Evolutionary conservation across 2,888 invertebrate species (phyloP), one percentile per base, ranked within the genome.

Genomic region (Gortyna flavago): DNA sequence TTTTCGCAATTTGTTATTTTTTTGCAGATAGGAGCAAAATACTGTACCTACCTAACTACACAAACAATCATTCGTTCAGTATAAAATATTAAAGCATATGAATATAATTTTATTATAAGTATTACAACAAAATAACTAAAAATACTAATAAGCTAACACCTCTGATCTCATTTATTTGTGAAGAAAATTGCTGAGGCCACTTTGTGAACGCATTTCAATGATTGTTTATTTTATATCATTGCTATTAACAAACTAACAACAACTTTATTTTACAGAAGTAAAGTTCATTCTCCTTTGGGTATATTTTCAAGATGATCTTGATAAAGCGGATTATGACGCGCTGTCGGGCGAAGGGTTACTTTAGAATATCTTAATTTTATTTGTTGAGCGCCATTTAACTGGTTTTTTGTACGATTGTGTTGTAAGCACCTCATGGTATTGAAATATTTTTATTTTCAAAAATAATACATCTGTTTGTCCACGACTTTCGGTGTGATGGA

Each of bases 331-430:
- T 93, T 93, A 92, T 91, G 90, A 90, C 89, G 90, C 90, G 85
- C 81, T 86, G 88, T 87, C 85, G 83, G 84, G 71, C 85, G 88
- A 90, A 90, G 92, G 91, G 89, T 88, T 90, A 89, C 89, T 89
- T 89, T 89, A 89, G 92, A 92, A 93, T 93, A 92, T 89, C 91
- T 93, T 93, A 90, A 93, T 93, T 93, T 93, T 91, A 91, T 92
- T 92, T 92, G 44, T 90, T 84, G 90, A 88, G 88, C 90, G 89
- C 89, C 88, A 75, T 90, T 88, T 89, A 85, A 87, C 89, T 87
- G 88, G 89, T 91, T 91, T 89, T 84, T 87, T 88, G 87, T 87
- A 85, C 79, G 86, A 88, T 86, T 88, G 87, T 85, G 84, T 87
- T 86, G 75, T 89, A 87, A 89, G 88, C 85, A 88, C 85, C 89